Evolutionary conservation across 2,888 invertebrate species (phyloP).

Genomic region (Theretra japonica): DNA sequence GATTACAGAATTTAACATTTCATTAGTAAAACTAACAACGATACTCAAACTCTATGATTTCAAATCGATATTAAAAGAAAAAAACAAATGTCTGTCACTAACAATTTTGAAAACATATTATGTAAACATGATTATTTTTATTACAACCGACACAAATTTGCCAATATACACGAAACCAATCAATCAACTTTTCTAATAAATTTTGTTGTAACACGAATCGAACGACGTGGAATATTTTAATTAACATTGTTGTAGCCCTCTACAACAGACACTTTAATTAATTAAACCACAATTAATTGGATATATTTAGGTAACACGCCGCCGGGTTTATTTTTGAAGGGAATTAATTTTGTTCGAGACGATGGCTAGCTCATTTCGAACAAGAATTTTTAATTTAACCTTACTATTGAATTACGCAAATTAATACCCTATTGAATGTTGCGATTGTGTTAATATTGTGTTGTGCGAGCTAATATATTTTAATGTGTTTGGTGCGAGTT

Average conservation of each 20-base stretch:
- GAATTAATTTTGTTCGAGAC: slow-evolving; percentile 43
- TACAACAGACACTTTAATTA: slow-evolving; percentile 50
- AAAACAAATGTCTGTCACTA: too few relatives aligned
- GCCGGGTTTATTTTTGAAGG: slow-evolving; percentile 40
- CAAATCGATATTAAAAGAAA: too few relatives aligned
- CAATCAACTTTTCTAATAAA: not conserved
- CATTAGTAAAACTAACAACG: too few relatives aligned
- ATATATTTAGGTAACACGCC: slow-evolving; percentile 41
- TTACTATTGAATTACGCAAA: slow-evolving; percentile 30
- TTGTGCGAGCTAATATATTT: not conserved
- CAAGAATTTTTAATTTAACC: slow-evolving; percentile 33
- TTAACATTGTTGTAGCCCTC: slow-evolving; percentile 39
- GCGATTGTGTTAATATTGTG: slow-evolving; percentile 15
- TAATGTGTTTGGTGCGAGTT: not conserved
- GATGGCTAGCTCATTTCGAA: slow-evolving; percentile 32
- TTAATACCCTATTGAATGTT: slow-evolving; percentile 28
- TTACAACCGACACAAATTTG: not conserved
- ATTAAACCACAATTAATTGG: slow-evolving; percentile 50
- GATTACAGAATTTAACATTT: too few relatives aligned
- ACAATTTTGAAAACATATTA: too few relatives aligned
- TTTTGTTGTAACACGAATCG: slow-evolving; percentile 15
- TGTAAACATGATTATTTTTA: not conserved
- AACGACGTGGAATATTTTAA: slow-evolving; percentile 46
- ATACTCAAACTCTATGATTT: too few relatives aligned
- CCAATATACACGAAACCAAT: not conserved